Evolutionary conservation across 2,888 invertebrate species (phyloP).

Genomic region (Drosophila buzzatii): DNA sequence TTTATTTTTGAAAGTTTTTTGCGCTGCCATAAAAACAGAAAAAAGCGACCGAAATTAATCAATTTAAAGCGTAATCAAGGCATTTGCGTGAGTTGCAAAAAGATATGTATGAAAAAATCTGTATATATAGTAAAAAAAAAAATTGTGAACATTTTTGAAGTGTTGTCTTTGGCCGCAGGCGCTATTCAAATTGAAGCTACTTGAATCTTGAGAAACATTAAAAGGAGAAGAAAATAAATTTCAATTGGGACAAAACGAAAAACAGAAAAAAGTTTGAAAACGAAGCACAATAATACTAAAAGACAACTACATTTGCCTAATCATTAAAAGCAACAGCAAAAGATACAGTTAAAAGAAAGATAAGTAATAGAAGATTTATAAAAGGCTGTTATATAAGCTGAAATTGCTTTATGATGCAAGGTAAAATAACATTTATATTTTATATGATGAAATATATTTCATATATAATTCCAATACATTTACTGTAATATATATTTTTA

Average conservation of each 20-base stretch:
- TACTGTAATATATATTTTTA: background rate
- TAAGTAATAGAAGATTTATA: background rate
- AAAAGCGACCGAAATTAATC: constrained; percentile 58
- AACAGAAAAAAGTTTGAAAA: constrained; percentile 14
- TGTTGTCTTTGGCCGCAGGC: constrained; percentile 50
- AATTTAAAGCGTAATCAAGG: constrained; percentile 74
- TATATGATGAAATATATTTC: too few species aligned
- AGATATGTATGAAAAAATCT: constrained; percentile 14
- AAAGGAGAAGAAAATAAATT: constrained; percentile 26
- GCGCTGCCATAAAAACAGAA: background rate
- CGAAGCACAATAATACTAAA: background rate
- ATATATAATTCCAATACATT: too few species aligned
- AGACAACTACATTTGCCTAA: background rate
- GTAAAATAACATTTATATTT: background rate
- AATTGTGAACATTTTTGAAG: constrained; percentile 63
- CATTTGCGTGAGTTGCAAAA: constrained; percentile 63
- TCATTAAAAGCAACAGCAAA: background rate
- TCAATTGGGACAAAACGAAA: constrained; percentile 35
- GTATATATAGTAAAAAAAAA: constrained; percentile 3
- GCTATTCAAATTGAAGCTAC: constrained; percentile 49
- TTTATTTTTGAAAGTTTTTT: constrained; percentile 22
- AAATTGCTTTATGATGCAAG: too few species aligned
- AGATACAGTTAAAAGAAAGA: background rate
- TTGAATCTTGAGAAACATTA: constrained; percentile 41
- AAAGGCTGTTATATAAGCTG: background rate